Conservation (phyloP, 53 echinoderm and acorn worm species). For the Echinometra lucunter region DNA sequence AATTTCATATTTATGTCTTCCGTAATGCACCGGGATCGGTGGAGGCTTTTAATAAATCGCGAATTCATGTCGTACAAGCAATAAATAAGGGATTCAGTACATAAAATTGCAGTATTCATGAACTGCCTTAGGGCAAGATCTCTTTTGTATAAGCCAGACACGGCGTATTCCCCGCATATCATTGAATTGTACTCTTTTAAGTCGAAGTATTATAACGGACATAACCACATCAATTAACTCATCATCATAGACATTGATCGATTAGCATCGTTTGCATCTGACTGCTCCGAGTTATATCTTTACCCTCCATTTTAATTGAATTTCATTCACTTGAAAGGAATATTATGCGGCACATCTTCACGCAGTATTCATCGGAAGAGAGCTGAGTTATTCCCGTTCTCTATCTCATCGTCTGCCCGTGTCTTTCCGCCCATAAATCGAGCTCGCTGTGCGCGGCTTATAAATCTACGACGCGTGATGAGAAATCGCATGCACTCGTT, state of each 20-base stretch:
- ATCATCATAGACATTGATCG: slow-evolving; percentile 25
- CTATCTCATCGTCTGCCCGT: slow-evolving; percentile 11
- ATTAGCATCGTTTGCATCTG: slow-evolving; percentile 9
- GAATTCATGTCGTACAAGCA: not conserved
- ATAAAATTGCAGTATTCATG: slow-evolving; percentile 13
- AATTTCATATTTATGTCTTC: not conserved
- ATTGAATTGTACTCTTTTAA: not conserved
- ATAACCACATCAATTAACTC: not conserved
- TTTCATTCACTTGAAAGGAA: not conserved
- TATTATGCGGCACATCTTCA: not conserved
- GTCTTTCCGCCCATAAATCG: not conserved
- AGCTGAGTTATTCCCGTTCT: not conserved
- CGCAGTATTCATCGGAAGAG: not conserved
- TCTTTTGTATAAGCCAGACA: not conserved
- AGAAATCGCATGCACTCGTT: not conserved
- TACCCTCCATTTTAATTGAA: slow-evolving; percentile 51
- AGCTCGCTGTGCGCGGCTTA: not conserved
- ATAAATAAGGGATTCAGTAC: not conserved
- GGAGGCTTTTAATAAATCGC: not conserved
- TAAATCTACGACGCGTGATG: not conserved
- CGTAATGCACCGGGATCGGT: not conserved
- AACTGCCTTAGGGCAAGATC: not conserved
- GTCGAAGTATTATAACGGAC: not conserved
- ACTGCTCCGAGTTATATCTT: slow-evolving; percentile 14
- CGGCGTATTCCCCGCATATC: not conserved